A percentile compares a stretch with the other conserved stretches of the same genome.
phyloP scores from a whole-genome alignment of 1,140 invertebrate species.

The Drosophila repletoides region DNA sequence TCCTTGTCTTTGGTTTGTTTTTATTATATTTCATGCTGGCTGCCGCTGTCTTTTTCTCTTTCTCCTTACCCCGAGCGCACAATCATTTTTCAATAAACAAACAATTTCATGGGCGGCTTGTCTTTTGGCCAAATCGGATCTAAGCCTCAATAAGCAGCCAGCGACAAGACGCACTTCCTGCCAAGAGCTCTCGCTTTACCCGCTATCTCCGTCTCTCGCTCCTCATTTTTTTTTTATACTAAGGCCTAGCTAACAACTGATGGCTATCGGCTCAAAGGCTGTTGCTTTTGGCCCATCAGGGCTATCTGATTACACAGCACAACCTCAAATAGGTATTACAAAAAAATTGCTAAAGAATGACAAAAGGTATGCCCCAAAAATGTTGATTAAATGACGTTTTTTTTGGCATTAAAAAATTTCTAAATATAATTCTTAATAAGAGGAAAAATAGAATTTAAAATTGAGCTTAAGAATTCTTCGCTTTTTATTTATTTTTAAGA shows the following conservation, averaged over 20 bases:
- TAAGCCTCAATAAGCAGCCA: conserved; percentile 79
- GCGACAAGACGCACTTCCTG: conserved; percentile 78
- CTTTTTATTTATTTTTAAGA: no score
- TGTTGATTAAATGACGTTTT: no score
- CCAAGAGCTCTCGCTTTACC: conserved; percentile 7
- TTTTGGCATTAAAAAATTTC: no score
- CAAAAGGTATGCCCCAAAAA: not conserved
- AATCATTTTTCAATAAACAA: conserved; percentile 81
- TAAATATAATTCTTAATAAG: no score
- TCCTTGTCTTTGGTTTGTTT: conserved; percentile 25
- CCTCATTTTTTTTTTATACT: not conserved
- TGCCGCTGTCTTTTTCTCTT: not conserved
- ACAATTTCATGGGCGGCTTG: conserved; percentile 80
- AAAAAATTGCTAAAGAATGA: not conserved
- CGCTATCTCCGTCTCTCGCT: no score
- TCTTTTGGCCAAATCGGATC: conserved; percentile 77
- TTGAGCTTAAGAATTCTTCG: no score
- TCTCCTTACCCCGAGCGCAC: conserved; percentile 35
- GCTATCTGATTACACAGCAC: conserved; percentile 54
- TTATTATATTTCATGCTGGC: conserved; percentile 27
- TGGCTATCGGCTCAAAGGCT: conserved; percentile 57
- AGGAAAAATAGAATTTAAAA: no score
- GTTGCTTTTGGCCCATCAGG: conserved; percentile 23
- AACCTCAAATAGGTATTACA: conserved; percentile 38
- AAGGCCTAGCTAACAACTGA: conserved; percentile 28